Percentiles rank a stretch among this genome's conserved stretches.
These are phyloP conservation scores for Microplitis demolitor DNA, from an alignment of 1,140 invertebrate species.

Conservation along the genomic window DNA sequence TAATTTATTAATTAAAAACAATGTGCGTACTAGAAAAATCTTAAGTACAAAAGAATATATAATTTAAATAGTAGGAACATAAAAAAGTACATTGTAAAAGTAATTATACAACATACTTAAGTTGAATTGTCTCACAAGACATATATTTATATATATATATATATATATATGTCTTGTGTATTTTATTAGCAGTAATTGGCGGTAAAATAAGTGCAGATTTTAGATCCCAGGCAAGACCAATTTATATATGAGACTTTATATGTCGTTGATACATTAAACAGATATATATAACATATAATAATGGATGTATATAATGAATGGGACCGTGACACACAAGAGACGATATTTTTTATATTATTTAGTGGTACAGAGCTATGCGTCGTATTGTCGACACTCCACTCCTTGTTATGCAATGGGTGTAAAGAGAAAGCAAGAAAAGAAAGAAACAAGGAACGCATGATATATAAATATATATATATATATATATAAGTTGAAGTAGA, in stretches of 20 bases:
- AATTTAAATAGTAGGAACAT: slow-evolving; percentile 28
- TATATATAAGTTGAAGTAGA: slow-evolving; percentile 12
- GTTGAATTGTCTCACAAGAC: slow-evolving; percentile 1
- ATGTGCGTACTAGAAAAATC: no score
- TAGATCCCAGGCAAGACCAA: background rate
- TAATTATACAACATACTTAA: slow-evolving; percentile 19
- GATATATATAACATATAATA: no score
- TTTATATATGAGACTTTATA: background rate
- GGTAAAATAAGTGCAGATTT: slow-evolving; percentile 22
- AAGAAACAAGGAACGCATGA: slow-evolving; percentile 44
- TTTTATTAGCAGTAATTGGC: background rate
- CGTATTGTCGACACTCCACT: slow-evolving; percentile 27
- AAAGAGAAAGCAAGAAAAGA: slow-evolving; percentile 58
- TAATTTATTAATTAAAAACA: no score
- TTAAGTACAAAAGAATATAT: slow-evolving; percentile 19
- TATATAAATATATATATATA: background rate
- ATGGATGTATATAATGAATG: no score
- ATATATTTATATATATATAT: slow-evolving; percentile 22
- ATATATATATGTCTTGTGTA: slow-evolving; percentile 36
- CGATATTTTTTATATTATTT: slow-evolving; percentile 14
- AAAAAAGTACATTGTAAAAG: slow-evolving; percentile 32
- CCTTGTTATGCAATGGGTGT: slow-evolving; percentile 51
- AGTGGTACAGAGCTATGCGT: background rate
- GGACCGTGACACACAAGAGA: slow-evolving; percentile 45
- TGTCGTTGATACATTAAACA: no score